phyloP scores from a whole-genome alignment of 2,797 vertebrate genomes.

The Limosa lapponica region DNA sequence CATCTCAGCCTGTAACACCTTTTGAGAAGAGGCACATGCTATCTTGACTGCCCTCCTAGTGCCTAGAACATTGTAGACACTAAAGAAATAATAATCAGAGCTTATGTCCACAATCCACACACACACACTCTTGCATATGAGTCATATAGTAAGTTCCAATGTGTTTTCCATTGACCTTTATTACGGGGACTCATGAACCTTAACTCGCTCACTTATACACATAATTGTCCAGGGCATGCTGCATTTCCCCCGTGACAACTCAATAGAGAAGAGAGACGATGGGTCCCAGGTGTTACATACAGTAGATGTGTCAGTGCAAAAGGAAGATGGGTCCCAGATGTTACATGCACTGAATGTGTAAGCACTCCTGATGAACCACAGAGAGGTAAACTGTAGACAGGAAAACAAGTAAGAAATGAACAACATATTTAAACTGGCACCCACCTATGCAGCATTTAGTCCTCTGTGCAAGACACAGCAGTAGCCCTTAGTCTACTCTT shows the following conservation, averaged over 20 bases:
- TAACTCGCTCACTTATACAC: not conserved
- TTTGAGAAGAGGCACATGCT: not conserved
- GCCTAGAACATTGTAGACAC: not conserved
- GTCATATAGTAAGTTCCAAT: not conserved
- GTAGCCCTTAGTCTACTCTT: not conserved
- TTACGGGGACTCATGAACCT: conserved; percentile 1
- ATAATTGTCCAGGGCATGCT: not conserved
- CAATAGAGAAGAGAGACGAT: not conserved
- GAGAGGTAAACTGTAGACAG: not conserved
- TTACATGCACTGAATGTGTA: not conserved
- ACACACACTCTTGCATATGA: not conserved
- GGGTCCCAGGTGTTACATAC: conserved; percentile 8
- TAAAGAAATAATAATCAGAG: not conserved
- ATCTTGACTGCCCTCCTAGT: not conserved
- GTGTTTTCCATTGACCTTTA: conserved; percentile 38
- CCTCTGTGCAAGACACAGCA: not conserved
- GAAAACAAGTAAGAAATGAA: not conserved
- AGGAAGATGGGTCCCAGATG: not conserved
- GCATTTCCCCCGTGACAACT: not conserved
- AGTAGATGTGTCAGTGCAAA: not conserved
- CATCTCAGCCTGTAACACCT: not conserved
- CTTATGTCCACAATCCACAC: not conserved
- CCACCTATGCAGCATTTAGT: not conserved
- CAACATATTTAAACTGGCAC: not conserved
- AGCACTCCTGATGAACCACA: not conserved